Percentiles rank a stretch among this genome's conserved stretches.
phyloP scores from a whole-genome alignment of 2,113 vertebrate species.

The Trinectes maculatus region DNA sequence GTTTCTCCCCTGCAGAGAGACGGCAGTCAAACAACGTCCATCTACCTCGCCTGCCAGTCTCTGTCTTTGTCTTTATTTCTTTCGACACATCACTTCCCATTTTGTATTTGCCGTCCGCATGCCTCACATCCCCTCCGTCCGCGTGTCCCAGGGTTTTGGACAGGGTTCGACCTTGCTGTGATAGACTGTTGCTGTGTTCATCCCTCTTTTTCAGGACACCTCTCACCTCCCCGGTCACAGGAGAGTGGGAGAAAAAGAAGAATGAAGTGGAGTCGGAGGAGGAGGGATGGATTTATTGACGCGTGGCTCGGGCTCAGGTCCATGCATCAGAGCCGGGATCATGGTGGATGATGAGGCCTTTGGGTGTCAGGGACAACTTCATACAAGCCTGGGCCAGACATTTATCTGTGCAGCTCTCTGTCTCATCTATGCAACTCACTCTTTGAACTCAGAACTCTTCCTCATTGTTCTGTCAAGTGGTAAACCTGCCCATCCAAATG shows the following conservation, averaged over 20 bases:
- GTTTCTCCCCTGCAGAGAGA: background rate
- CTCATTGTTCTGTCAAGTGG: background rate
- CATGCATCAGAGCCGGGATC: conserved; percentile 92
- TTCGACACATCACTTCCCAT: conserved; percentile 18
- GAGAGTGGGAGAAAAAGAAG: conserved; percentile 74
- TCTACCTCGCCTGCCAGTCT: background rate
- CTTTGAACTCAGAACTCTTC: background rate
- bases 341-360: conserved; percentile 94
- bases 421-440: conserved; percentile 29
- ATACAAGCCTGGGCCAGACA: conserved; percentile 85
- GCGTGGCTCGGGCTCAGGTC: conserved; percentile 87
- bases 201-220: conserved; percentile 68
- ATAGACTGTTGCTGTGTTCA: conserved; percentile 85
- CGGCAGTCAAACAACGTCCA: background rate
- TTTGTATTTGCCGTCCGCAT: conserved; percentile 29
- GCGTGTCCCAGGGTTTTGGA: conserved; percentile 76
- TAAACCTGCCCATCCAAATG: too few species aligned
- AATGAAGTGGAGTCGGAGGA: conserved; percentile 77
- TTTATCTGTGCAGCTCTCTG: conserved; percentile 46
- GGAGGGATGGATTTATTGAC: conserved; percentile 96
- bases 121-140: conserved; percentile 18
- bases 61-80: conserved; percentile 51
- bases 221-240: conserved; percentile 67
- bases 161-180: conserved; percentile 89
- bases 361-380: conserved; percentile 91